phyloP scores from a whole-genome alignment of 1,140 invertebrate species.

The Drosophila tsacasi region DNA sequence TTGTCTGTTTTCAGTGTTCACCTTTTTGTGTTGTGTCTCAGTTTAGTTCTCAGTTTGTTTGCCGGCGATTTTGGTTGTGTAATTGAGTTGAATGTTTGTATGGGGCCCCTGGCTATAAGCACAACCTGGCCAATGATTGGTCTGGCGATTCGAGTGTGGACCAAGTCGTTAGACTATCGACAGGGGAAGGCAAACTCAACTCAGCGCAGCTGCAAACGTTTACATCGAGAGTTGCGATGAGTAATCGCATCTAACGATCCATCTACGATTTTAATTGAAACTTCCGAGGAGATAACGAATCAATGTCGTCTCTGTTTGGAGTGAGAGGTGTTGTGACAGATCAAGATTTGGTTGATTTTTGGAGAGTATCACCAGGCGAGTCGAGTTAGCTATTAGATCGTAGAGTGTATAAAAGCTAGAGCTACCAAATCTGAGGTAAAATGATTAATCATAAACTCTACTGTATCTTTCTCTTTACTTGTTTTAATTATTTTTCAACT shows the following conservation, averaged over 20 bases:
- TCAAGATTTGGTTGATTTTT: not conserved
- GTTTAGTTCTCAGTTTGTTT: slow-evolving; percentile 38
- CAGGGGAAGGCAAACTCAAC: slow-evolving; percentile 29
- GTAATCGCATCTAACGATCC: slow-evolving; percentile 24
- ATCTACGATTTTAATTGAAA: slow-evolving; percentile 12
- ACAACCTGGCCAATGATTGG: slow-evolving; percentile 26
- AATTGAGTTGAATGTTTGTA: slow-evolving; percentile 26
- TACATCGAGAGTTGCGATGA: slow-evolving; percentile 9
- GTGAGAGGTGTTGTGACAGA: slow-evolving; percentile 7
- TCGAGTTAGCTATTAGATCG: not conserved
- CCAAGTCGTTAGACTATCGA: slow-evolving; percentile 22
- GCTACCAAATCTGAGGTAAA: too few species aligned
- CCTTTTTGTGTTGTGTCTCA: slow-evolving; percentile 1
- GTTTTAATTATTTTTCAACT: not conserved
- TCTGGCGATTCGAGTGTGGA: slow-evolving; percentile 33
- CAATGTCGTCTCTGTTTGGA: slow-evolving; percentile 7
- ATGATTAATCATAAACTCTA: not conserved
- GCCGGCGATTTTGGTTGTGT: slow-evolving; percentile 32
- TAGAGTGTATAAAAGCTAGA: too few species aligned
- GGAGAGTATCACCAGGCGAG: not conserved
- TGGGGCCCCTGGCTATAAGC: slow-evolving; percentile 14
- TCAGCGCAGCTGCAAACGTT: slow-evolving; percentile 25
- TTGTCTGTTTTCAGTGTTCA: slow-evolving; percentile 27
- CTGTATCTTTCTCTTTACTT: not conserved
- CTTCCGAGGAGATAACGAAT: slow-evolving; percentile 22